phyloP scores from a whole-genome alignment of 2,888 invertebrate species.

The Nephrotoma flavescens region DNA sequence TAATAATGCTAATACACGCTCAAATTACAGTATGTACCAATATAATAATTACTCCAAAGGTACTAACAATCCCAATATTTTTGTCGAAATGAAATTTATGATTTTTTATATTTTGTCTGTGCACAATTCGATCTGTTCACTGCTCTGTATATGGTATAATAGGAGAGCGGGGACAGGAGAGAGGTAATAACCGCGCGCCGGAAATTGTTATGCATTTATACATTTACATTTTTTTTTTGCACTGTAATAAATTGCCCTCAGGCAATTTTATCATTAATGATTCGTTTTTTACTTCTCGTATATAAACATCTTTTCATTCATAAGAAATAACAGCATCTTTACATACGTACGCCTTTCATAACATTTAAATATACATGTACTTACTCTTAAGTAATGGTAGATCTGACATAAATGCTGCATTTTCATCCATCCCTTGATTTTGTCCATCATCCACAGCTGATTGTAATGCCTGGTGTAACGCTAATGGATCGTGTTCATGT shows the following conservation, averaged over 20 bases:
- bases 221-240: not conserved
- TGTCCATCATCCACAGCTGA: constrained; percentile 45
- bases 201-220: not conserved
- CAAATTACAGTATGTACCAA: not conserved
- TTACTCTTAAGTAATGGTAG: constrained; percentile 82
- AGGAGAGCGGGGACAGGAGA: not conserved
- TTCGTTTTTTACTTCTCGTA: not conserved
- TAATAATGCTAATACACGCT: not conserved
- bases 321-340: not conserved
- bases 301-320: not conserved
- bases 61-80: not conserved
- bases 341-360: not conserved
- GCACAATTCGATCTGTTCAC: not conserved
- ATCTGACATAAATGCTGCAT: constrained; percentile 77
- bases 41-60: not conserved
- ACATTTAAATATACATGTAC: constrained; percentile 25
- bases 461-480: constrained; percentile 68
- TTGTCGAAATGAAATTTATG: not conserved
- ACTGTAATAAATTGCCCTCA: not conserved
- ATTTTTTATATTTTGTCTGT: not conserved
- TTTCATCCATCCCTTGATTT: constrained; percentile 76
- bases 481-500: constrained; percentile 56
- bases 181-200: not conserved
- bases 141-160: not conserved
- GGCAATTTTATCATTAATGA: not conserved